Evolutionary conservation across 1,140 invertebrate genomes (phyloP), one percentile per base, ranked within the genome.

Genomic region (Leptoteleia sp.): DNA sequence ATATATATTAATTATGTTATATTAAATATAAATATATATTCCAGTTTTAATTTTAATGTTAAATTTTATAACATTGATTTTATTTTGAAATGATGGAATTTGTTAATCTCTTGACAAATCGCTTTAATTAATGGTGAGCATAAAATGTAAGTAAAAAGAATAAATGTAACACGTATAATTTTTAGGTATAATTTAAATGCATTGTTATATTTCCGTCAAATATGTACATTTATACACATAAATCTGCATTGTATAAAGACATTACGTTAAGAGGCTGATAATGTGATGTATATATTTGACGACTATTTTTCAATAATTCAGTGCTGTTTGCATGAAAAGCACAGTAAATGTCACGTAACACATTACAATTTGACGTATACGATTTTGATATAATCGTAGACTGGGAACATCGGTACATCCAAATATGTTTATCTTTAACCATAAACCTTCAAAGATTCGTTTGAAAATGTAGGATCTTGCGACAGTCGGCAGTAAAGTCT

Each of bases 341-440:
- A 9, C 42, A 37, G 37, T 76, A 43, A 76, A 76, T 43, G 55
- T 55, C 40, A 64, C 33, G 29, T 65, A 65, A 57, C 15, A 48
- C 17, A 75, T 50, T 50, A 50, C 52, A 40, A 37, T 61, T 67
- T 59, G 42, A 59, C 38, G 25, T 57, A 65, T 75, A 48, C 43
- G 22, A 52, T 61, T 76, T 76, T 76, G 45, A 48, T 61, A 17
- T 67, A 62, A 78, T 67, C 48, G 38, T 62, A 48, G 17, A 52
- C 57, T 80, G 78, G 67, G 72, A 76, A 80, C 67, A 75, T 80
- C 67, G 76, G 71, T 71, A 70, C 68, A 19, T 55, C 45, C 42
- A 67, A 55, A 71, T 71, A 70, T 64, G 42, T 77, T 50, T 68
- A 70, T 52, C 38, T 65, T 47, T 35, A 5, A 50, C 42, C 35